Conservation (phyloP, 2,113 vertebrate genomes). For the Centropristis striata region DNA sequence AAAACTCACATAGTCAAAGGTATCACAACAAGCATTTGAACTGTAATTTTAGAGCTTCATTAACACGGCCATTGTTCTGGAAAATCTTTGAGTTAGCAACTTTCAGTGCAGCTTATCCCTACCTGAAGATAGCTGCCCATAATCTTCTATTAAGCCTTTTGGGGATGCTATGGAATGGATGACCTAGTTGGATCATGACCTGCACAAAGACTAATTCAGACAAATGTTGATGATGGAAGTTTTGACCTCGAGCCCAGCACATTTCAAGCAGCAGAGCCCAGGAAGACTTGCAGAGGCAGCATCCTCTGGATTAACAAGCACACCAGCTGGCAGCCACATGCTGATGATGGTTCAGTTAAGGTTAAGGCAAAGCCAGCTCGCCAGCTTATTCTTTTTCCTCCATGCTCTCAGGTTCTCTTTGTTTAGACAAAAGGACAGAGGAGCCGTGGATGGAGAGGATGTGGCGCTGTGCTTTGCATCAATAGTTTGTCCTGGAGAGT, state of each 20-base stretch:
- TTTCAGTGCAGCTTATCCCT: neutral
- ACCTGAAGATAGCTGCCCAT: neutral
- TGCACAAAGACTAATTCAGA: constrained; percentile 32
- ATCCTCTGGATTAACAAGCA: constrained; percentile 49
- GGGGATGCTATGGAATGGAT: constrained; percentile 3
- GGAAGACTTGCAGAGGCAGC: constrained; percentile 47
- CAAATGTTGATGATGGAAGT: constrained; percentile 40
- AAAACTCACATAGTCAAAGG: neutral
- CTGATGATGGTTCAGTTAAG: constrained; percentile 68
- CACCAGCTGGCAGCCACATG: constrained; percentile 70
- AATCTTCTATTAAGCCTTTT: constrained; percentile 4
- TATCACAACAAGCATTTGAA: neutral
- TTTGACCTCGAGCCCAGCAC: constrained; percentile 44
- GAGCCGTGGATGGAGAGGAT: constrained; percentile 37
- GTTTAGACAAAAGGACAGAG: constrained; percentile 42
- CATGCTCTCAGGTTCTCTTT: constrained; percentile 31
- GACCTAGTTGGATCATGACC: constrained; percentile 19
- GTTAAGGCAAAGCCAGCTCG: constrained; percentile 42
- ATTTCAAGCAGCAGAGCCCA: constrained; percentile 28
- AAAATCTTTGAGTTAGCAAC: neutral
- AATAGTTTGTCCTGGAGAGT: constrained; percentile 32
- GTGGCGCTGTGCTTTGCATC: constrained; percentile 33
- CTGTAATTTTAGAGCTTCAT: constrained; percentile 27
- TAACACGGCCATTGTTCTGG: constrained; percentile 13
- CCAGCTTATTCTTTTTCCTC: constrained; percentile 43